Percentiles rank a stretch among this genome's conserved stretches.
phyloP scores from a whole-genome alignment of 2,797 vertebrate species.

The Acanthurus lineatus region DNA sequence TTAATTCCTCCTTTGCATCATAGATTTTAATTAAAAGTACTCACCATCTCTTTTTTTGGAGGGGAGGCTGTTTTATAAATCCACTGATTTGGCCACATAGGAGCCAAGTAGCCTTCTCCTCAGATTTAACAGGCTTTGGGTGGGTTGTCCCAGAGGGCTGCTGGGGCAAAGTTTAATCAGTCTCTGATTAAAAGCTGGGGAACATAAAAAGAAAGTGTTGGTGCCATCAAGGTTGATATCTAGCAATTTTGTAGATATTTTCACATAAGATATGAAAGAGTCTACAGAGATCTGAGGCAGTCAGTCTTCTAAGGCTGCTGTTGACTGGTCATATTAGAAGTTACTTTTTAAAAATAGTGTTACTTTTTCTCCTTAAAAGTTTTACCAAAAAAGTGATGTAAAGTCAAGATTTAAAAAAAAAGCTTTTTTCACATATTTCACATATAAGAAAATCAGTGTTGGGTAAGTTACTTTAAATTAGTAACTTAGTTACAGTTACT shows the following conservation, averaged over 20 bases:
- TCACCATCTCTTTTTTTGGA: neutral
- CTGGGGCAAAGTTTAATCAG: constrained; percentile 58
- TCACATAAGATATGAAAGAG: constrained; percentile 2
- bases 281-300: constrained; percentile 3
- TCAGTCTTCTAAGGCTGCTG: constrained; percentile 2
- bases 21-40: constrained; percentile 13
- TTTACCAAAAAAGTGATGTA: no score
- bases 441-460: no score
- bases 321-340: neutral
- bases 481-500: no score
- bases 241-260: constrained; percentile 31
- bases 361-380: no score
- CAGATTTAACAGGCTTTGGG: constrained; percentile 36
- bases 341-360: no score
- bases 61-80: constrained; percentile 36
- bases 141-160: constrained; percentile 27
- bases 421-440: no score
- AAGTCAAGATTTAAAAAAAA: no score
- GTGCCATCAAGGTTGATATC: constrained; percentile 32
- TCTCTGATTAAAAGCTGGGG: constrained; percentile 52
- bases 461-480: no score
- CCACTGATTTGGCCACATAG: constrained; percentile 37
- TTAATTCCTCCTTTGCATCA: neutral
- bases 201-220: constrained; percentile 33
- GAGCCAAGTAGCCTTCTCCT: constrained; percentile 18